These are phyloP conservation scores for Drosophila funebris DNA, from an alignment of 1,140 invertebrate genomes.

Conservation along the genomic window DNA sequence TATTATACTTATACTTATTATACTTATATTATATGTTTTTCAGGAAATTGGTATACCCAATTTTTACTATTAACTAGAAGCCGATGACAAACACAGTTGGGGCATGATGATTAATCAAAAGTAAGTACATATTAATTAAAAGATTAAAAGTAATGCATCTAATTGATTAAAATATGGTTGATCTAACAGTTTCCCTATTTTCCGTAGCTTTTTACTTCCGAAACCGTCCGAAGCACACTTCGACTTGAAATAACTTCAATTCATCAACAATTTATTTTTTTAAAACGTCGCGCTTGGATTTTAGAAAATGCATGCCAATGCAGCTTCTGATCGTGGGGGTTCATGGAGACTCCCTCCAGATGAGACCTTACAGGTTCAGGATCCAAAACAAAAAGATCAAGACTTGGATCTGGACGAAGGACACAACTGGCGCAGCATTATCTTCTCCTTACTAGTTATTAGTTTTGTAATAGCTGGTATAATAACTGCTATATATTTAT, in stretches of 20 bases:
- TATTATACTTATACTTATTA: background rate
- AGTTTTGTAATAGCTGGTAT: constrained; percentile 93
- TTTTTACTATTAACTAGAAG: constrained; percentile 6
- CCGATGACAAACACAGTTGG: constrained; percentile 34
- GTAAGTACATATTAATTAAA: constrained; percentile 2
- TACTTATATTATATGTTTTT: constrained; percentile 1
- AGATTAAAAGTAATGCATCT: background rate
- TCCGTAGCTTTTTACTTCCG: constrained; percentile 39
- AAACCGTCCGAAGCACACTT: constrained; percentile 45
- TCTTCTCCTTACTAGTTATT: constrained; percentile 93
- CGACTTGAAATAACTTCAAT: constrained; percentile 33
- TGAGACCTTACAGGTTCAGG: constrained; percentile 94
- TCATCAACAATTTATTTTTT: constrained; percentile 30
- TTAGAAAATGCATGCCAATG: constrained; percentile 90
- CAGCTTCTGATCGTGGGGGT: constrained; percentile 89
- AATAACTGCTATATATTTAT: constrained; percentile 92
- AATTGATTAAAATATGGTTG: no score
- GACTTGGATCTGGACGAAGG: constrained; percentile 88
- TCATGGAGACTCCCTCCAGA: constrained; percentile 94
- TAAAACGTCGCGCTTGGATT: constrained; percentile 1
- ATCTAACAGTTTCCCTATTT: no score
- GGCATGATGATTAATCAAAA: constrained; percentile 35
- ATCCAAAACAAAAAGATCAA: constrained; percentile 91
- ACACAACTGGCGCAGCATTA: constrained; percentile 93
- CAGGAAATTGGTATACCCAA: constrained; percentile 7